Percentiles rank a stretch among this genome's conserved stretches.
Evolutionary conservation across 2,888 invertebrate species (phyloP).

Genomic region (Melanotus villosus): DNA sequence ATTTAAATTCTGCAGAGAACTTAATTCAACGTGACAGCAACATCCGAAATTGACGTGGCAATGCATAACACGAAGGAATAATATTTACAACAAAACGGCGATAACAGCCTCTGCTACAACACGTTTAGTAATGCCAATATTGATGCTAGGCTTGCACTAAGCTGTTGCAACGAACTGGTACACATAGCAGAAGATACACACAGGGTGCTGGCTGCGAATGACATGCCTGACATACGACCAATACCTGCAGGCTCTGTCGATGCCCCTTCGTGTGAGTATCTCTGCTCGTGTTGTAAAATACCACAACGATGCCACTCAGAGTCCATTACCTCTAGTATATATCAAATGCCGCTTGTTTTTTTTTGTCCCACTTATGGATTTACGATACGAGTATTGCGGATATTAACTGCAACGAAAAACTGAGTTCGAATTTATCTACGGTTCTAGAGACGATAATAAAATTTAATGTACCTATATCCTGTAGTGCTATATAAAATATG

Average conservation of each 20-base stretch:
- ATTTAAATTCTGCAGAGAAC: not conserved
- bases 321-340: constrained; percentile 56
- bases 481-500: not conserved
- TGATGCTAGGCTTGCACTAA: constrained; percentile 19
- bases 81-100: not conserved
- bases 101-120: not conserved
- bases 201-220: constrained; percentile 33
- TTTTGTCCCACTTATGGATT: constrained; percentile 38
- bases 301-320: constrained; percentile 57
- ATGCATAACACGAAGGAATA: constrained; percentile 20
- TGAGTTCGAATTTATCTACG: constrained; percentile 29
- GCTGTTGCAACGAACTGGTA: constrained; percentile 19
- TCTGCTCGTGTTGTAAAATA: constrained; percentile 55
- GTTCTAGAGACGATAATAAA: constrained; percentile 29
- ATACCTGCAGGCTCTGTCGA: constrained; percentile 37
- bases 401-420: constrained; percentile 39
- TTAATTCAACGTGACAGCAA: constrained; percentile 19
- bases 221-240: constrained; percentile 37
- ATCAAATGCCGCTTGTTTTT: constrained; percentile 34
- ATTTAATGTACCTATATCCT: constrained; percentile 29
- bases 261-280: constrained; percentile 36
- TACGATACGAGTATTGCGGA: constrained; percentile 34
- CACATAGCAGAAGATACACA: constrained; percentile 20
- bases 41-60: constrained; percentile 14
- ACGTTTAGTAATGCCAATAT: constrained; percentile 12